A percentile compares a stretch with the other conserved stretches of the same genome.
phyloP scores from a whole-genome alignment of 1,140 invertebrate genomes.

The Aphelenchoides besseyi region DNA sequence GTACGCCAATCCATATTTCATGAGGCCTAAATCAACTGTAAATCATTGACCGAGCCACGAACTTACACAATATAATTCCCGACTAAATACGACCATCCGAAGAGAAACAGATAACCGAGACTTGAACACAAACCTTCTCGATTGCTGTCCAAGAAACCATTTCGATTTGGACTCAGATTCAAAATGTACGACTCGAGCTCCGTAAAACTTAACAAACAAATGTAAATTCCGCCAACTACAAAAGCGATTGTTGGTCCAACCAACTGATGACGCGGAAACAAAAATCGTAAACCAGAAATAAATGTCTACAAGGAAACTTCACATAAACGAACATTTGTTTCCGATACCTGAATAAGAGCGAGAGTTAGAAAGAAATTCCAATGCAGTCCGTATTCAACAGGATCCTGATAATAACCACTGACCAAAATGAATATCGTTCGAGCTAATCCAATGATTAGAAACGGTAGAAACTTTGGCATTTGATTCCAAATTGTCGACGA shows the following conservation, averaged over 20 bases:
- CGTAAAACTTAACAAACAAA: slow-evolving; percentile 69
- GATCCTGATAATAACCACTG: slow-evolving; percentile 77
- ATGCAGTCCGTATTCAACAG: slow-evolving; percentile 86
- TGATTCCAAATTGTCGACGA: too few species aligned
- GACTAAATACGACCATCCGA: slow-evolving; percentile 61
- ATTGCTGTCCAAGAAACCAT: slow-evolving; percentile 75
- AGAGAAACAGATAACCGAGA: slow-evolving; percentile 78
- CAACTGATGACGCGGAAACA: slow-evolving; percentile 23
- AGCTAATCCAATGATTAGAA: slow-evolving; percentile 69
- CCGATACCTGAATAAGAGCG: slow-evolving; percentile 72
- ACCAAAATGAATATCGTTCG: slow-evolving; percentile 67
- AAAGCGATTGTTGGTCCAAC: slow-evolving; percentile 67
- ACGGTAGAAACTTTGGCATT: slow-evolving; percentile 14
- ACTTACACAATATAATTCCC: too few species aligned
- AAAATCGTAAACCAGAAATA: slow-evolving; percentile 18
- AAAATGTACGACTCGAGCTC: slow-evolving; percentile 75
- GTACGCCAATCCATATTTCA: too few species aligned
- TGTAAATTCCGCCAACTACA: slow-evolving; percentile 70
- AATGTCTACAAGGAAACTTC: slow-evolving; percentile 20
- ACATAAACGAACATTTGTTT: slow-evolving; percentile 14
- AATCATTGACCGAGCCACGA: too few species aligned
- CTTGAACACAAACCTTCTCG: slow-evolving; percentile 81
- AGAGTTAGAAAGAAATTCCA: slow-evolving; percentile 96
- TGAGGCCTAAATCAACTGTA: too few species aligned
- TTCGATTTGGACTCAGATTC: slow-evolving; percentile 63